phyloP scores from a whole-genome alignment of 2,888 invertebrate species.

The Mythimna lalbum region DNA sequence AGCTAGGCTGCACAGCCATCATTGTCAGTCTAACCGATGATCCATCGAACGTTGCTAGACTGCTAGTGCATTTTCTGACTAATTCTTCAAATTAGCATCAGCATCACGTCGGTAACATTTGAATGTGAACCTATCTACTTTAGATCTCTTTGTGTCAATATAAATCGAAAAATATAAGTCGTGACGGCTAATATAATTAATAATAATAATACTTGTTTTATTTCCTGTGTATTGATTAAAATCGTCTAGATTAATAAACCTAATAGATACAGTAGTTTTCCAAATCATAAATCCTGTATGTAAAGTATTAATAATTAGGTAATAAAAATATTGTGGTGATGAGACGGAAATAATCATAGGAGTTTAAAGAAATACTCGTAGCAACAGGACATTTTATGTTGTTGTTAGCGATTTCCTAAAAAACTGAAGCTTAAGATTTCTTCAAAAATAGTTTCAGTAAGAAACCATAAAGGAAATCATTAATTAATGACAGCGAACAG shows the following conservation, averaged over 20 bases:
- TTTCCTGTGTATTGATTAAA: background rate
- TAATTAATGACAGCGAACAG: background rate
- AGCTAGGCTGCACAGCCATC: conserved; percentile 23
- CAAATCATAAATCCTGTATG: background rate
- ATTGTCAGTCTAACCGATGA: conserved; percentile 16
- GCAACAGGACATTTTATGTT: background rate
- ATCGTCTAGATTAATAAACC: conserved; percentile 1
- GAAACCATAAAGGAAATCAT: background rate
- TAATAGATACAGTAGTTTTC: conserved; percentile 5
- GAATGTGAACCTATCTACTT: background rate
- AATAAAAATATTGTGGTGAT: no score
- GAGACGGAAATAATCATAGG: background rate
- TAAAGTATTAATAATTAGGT: background rate
- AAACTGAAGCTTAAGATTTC: background rate
- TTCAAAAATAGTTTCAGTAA: background rate
- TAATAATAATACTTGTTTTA: conserved; percentile 5
- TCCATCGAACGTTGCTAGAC: conserved; percentile 27
- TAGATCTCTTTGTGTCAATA: conserved; percentile 13
- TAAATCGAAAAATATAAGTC: background rate
- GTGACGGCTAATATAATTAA: background rate
- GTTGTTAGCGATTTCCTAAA: background rate
- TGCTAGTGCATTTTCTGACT: conserved; percentile 27
- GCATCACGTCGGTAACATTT: conserved; percentile 19
- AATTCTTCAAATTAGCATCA: conserved; percentile 22
- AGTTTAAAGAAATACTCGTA: background rate